phyloP scores from a whole-genome alignment of 2,113 vertebrate genomes.

The Etheostoma spectabile region DNA sequence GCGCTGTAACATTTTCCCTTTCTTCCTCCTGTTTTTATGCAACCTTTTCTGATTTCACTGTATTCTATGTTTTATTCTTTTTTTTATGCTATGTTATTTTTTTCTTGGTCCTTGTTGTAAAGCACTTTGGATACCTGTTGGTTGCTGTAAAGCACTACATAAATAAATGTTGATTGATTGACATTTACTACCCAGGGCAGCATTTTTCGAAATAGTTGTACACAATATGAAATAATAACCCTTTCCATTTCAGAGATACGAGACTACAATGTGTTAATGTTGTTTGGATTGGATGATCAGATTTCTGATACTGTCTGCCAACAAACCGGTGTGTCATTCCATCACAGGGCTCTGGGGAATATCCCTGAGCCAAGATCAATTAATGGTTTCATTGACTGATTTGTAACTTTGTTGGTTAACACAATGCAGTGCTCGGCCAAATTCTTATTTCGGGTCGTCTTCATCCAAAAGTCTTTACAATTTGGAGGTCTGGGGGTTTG shows the following conservation, averaged over 20 bases:
- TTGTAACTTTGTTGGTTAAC: slow-evolving; percentile 31
- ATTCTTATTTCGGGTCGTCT: slow-evolving; percentile 25
- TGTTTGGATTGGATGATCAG: slow-evolving; percentile 15
- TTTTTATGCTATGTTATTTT: too few relatives aligned
- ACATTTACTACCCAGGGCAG: background rate
- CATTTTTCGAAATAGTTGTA: background rate
- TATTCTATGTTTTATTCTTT: too few relatives aligned
- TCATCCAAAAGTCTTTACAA: slow-evolving; percentile 44
- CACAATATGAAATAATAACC: slow-evolving; percentile 3
- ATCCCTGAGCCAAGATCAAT: slow-evolving; percentile 24
- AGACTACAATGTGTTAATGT: slow-evolving; percentile 8
- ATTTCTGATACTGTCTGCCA: slow-evolving; percentile 24
- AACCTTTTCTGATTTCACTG: too few relatives aligned
- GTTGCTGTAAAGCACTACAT: too few relatives aligned
- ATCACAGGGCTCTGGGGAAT: slow-evolving; percentile 8
- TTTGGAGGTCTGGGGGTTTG: slow-evolving; percentile 52
- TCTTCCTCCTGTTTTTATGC: too few relatives aligned
- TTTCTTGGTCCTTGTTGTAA: too few relatives aligned
- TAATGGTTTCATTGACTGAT: slow-evolving; percentile 22
- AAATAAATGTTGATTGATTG: too few relatives aligned
- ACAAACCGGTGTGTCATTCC: slow-evolving; percentile 4
- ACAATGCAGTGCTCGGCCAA: slow-evolving; percentile 10
- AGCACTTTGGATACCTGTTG: too few relatives aligned
- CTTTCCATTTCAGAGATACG: slow-evolving; percentile 1
- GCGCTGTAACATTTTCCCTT: too few relatives aligned